Evolutionary conservation across 1,140 invertebrate genomes (phyloP), one percentile per base, ranked within the genome.

Genomic region (Helicoverpa zea): DNA sequence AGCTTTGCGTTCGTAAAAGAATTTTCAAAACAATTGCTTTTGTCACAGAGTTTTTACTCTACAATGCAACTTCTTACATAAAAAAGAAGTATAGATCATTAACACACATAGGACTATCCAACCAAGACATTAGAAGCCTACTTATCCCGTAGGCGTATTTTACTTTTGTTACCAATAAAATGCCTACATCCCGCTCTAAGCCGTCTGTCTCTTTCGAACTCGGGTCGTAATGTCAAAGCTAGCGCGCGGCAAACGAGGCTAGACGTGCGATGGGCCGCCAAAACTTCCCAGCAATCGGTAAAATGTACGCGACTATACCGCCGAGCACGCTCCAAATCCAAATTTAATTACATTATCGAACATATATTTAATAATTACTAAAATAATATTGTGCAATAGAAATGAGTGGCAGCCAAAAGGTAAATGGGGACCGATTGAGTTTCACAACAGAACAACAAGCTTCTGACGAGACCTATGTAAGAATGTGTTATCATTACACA

Each of bases 281-380:
- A 75, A 75, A 61, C 73, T 51, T 51, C 56, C 12, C 61, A 75
- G 73, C 73, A 49, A 75, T 75, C 73, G 58, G 73, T 75, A 75
- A 75, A 75, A 75, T 75, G 73, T 61, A 51, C 73, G 73, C 73
- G 73, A 47, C 16, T 23, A 75, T 61, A 75, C 52, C 30, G 52
- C 14, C 16, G 30, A 49, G 2, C 16, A n/a, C 58, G 43, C 43
- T 75, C 73, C 70, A 35, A 58, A 30, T 75, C 10, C 29, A 59
- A 59, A 61, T 49, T 35, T 59, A 75, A 49, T 13, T 30, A 30
- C 29, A 14, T 14, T 14, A 63, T 30, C 59, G 23, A 30, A 51
- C 47, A 3, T 47, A 12, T 59, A 23, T 58, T 18, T 18, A 47
- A 43, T 30, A 58, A 47, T 74, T 43, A 47, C 2, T 47, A 16